Base-by-base conservation (phyloP, 2,888 invertebrate species). In the Athripsodes cinereus region DNA sequence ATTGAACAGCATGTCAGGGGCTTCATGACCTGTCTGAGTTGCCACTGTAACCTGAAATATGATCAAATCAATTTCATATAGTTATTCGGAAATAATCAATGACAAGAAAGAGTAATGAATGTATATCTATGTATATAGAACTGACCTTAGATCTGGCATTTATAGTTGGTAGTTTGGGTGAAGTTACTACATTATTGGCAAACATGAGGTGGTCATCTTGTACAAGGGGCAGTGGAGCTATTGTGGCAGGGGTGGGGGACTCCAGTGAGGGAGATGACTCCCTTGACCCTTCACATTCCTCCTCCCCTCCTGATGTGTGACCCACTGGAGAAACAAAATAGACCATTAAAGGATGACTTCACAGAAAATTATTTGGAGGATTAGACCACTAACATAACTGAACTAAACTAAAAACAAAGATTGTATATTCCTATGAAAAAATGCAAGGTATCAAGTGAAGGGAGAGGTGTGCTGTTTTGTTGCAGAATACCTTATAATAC, bases 21-120 rank as follows among this genome's bases (percentile, higher is more conserved):
- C 82, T 69, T 87, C 87, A 67, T 90, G 89, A 22, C 90, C 90
- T 0, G 92, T 92, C 73, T 92, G 92, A 2, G 92, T 92, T 13
- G 90, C 91, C 11, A 91, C 91, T 31, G 90, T 91, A 61, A 90
- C 89, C 71, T 87, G 52, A 19, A 47, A 47, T 20, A 19, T 19
- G 5, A 26, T 26, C 10, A 6, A 26, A 26, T 26, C n/a, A n/a
- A n/a, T n/a, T n/a, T n/a, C n/a, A n/a, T n/a, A n/a, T n/a, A n/a
- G n/a, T n/a, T n/a, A n/a, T n/a, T n/a, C n/a, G n/a, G n/a, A n/a
- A n/a, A n/a, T n/a, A n/a, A n/a, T n/a, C n/a, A n/a, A n/a, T n/a
- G n/a, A n/a, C n/a, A n/a, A n/a, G n/a, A n/a, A n/a, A n/a, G n/a
- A n/a, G n/a, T n/a, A n/a, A n/a, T n/a, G n/a, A n/a, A n/a, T n/a